Evolutionary conservation across 2,113 vertebrate genomes (phyloP).

Genomic region (Hippolais icterina): DNA sequence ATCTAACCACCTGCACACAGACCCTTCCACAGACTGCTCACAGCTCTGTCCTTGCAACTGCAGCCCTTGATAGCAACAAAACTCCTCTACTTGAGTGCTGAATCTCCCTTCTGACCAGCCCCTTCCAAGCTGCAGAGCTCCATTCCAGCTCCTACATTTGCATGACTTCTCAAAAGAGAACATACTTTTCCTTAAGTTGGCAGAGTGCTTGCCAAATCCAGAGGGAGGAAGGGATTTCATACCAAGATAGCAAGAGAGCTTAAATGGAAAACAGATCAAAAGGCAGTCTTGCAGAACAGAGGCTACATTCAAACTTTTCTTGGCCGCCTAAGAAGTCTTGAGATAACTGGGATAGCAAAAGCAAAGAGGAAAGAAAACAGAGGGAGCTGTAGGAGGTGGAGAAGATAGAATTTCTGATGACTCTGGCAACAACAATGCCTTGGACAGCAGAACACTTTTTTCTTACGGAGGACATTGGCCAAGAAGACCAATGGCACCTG

Average conservation of each 20-base stretch:
- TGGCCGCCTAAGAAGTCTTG: background rate
- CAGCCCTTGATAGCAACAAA: background rate
- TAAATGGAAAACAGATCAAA: conserved; percentile 32
- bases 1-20: background rate
- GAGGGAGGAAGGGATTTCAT: conserved; percentile 13
- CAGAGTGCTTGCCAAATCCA: background rate
- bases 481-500: background rate
- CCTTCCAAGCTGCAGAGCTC: background rate
- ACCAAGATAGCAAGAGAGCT: conserved; percentile 31
- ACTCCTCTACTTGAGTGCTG: background rate
- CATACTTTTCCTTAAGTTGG: background rate
- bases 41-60: background rate
- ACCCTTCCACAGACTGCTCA: background rate
- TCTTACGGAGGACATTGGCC: background rate
- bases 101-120: background rate
- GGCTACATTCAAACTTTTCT: conserved; percentile 14
- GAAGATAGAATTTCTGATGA: conserved; percentile 27
- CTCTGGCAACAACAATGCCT: background rate
- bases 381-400: background rate
- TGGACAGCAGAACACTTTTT: background rate
- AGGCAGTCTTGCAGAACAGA: conserved; percentile 29
- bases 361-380: conserved; percentile 2
- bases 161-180: background rate
- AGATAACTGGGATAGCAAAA: conserved; percentile 31
- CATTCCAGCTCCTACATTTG: background rate